Base-by-base conservation (phyloP, 2,888 invertebrate species). In the Chrysina gloriosa region DNA sequence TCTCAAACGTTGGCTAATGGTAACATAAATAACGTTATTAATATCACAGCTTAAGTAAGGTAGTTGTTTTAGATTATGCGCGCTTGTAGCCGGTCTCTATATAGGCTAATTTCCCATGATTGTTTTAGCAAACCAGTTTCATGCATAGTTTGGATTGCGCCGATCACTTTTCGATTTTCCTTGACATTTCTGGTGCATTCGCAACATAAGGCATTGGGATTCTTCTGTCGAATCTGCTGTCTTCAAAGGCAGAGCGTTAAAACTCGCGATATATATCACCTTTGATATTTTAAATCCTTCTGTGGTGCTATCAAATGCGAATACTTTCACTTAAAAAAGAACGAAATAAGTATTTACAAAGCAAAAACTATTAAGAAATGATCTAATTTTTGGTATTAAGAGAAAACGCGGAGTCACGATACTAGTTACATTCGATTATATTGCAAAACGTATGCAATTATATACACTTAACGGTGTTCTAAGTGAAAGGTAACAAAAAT, bases 181-280 rank as follows among this genome's bases (percentile, higher is more conserved):
- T 58, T 58, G 58, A 58, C 58, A 58, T 58, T 58, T 58, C 21
- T 11, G 58, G 23, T 58, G 39, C 23, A 39, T 39, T 36, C 11
- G 25, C 25, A 25, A 39, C 58, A 58, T 31, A 19, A 31, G 39
- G 6, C 36, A 23, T 34, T 23, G 23, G 36, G 1, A 36, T 56
- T 21, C n/a, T n/a, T 36, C n/a, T 25, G 14, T 14, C 14, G 36
- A 23, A 58, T 14, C 23, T 50, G n/a, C 7, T 25, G 34, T 21
- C 39, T 23, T 56, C 9, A 11, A 6, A 58, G 39, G 5, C n/a
- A n/a, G n/a, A 29, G 29, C 27, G 16, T 19, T 14, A 11, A 2
- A 50, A 50, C n/a, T n/a, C n/a, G n/a, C 27, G n/a, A 2, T 50
- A 27, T 25, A 16, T 50, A 1, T 42, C 7, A 36, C 36, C n/a